Base-by-base conservation (phyloP, 2,113 vertebrate genomes). In the Sander lucioperca region DNA sequence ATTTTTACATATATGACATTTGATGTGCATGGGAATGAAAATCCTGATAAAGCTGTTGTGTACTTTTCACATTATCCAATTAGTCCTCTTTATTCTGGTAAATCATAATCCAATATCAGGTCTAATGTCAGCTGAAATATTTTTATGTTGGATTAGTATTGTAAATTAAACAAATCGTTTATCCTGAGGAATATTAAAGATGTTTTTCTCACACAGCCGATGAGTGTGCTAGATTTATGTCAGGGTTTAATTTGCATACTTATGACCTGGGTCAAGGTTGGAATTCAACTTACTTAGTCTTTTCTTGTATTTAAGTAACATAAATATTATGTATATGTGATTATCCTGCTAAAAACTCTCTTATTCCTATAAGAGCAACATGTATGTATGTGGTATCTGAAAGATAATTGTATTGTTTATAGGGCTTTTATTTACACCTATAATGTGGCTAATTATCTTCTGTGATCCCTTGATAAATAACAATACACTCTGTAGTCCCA, bases 51-150 rank as follows among this genome's bases (percentile, higher is more conserved):
- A 62, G 14, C 54, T 16, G n/a, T 6, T 27, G 16, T 70, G 30
- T 59, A 18, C 50, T 45, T 77, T 69, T 80, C 59, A 65, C 23
- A 27, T 71, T 18, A 79, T 83, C 58, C 59, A 71, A 54, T 75
- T 59, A 59, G 11, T 43, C 67, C 1, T 21, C 13, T 76, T 67
- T 57, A n/a, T 43, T 53, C 48, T 68, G 50, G 5, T 67, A 36
- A 76, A 62, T 83, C 48, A 30, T 72, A 7, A 68, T 19, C 33
- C 56, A 74, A 54, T 27, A 82, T 69, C 25, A 36, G 61, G 18
- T 68, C 36, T 57, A 45, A 51, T 62, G 54, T 43, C 16, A 45
- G 27, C 6, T 11, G 18, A 59, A 56, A 77, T 50, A 63, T 48
- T 10, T 58, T 47, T 27, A 25, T 27, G 23, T 27, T 74, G 7